Conservation (phyloP, 2,888 invertebrate species). For the Ypsolopha sequella region DNA sequence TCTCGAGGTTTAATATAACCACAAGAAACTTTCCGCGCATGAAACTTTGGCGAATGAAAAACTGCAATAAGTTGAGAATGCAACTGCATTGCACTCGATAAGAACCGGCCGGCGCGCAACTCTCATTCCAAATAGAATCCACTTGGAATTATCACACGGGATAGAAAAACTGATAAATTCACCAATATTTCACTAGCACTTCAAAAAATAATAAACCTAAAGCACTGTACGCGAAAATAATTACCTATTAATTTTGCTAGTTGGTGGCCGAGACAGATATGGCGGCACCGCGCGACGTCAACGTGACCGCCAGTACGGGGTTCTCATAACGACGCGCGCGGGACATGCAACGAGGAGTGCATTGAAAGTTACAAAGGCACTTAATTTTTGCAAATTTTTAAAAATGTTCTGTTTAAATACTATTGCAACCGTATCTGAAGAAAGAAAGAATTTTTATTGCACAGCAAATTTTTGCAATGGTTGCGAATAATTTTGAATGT, state of each 20-base stretch:
- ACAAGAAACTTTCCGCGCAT: constrained; percentile 64
- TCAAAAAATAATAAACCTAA: constrained; percentile 35
- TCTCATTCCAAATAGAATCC: constrained; percentile 62
- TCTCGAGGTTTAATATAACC: constrained; percentile 36
- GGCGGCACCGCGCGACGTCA: constrained; percentile 78
- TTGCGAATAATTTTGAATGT: constrained; percentile 71
- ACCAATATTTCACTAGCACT: constrained; percentile 54
- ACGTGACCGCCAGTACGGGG: constrained; percentile 79
- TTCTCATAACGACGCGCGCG: constrained; percentile 85
- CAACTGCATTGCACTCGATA: constrained; percentile 70
- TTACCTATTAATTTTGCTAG: constrained; percentile 73
- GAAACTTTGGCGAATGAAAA: constrained; percentile 64
- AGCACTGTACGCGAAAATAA: constrained; percentile 65
- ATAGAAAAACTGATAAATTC: constrained; percentile 35
- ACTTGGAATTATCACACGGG: constrained; percentile 45
- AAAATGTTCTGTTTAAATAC: constrained; percentile 49
- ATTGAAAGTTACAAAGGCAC: constrained; percentile 67
- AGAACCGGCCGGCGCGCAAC: constrained; percentile 67
- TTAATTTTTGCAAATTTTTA: constrained; percentile 43
- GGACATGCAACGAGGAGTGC: constrained; percentile 75
- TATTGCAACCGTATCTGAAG: constrained; percentile 50
- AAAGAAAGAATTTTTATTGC: constrained; percentile 48
- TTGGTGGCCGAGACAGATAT: constrained; percentile 75
- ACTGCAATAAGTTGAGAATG: constrained; percentile 71
- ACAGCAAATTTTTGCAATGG: constrained; percentile 69